A percentile compares a stretch with the other conserved stretches of the same genome.
These are phyloP conservation scores for Colossoma macropomum DNA, from an alignment of 2,113 vertebrate species.

Conservation along the genomic window DNA sequence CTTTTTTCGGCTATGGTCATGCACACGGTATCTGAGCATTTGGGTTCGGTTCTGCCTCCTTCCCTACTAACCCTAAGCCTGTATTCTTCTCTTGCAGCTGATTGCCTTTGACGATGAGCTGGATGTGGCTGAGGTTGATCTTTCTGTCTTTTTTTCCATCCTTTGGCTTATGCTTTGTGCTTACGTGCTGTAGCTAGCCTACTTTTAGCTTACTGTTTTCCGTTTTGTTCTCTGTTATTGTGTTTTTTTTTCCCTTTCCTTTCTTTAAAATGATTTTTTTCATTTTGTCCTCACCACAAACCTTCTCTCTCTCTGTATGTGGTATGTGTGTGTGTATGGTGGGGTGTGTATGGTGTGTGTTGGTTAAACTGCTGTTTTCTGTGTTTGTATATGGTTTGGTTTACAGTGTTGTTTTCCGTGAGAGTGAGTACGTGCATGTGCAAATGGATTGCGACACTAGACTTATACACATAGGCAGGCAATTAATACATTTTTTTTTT, in stretches of 20 bases:
- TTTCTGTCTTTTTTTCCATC: slow-evolving; percentile 75
- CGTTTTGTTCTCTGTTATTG: slow-evolving; percentile 5
- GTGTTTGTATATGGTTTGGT: slow-evolving; percentile 13
- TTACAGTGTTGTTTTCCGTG: neutral
- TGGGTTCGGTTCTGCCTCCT: slow-evolving; percentile 44
- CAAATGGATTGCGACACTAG: slow-evolving; percentile 1
- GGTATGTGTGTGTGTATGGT: slow-evolving; percentile 11
- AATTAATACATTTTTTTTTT: no score
- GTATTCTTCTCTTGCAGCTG: slow-evolving; percentile 86
- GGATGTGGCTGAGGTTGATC: slow-evolving; percentile 97
- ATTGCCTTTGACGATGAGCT: slow-evolving; percentile 95
- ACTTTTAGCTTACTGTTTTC: slow-evolving; percentile 16
- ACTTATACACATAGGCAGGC: neutral
- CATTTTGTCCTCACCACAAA: slow-evolving; percentile 20
- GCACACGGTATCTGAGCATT: slow-evolving; percentile 2
- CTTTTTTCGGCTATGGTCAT: slow-evolving; percentile 17
- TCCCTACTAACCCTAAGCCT: slow-evolving; percentile 73
- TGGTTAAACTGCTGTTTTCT: slow-evolving; percentile 35
- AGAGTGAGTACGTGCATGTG: slow-evolving; percentile 31
- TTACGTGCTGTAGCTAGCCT: neutral
- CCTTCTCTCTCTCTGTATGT: neutral
- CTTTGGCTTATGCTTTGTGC: slow-evolving; percentile 32
- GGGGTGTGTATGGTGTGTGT: neutral
- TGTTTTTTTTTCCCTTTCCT: neutral
- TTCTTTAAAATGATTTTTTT: neutral